phyloP scores from a whole-genome alignment of 1,140 invertebrate genomes.

The Aporrectodea caliginosa region DNA sequence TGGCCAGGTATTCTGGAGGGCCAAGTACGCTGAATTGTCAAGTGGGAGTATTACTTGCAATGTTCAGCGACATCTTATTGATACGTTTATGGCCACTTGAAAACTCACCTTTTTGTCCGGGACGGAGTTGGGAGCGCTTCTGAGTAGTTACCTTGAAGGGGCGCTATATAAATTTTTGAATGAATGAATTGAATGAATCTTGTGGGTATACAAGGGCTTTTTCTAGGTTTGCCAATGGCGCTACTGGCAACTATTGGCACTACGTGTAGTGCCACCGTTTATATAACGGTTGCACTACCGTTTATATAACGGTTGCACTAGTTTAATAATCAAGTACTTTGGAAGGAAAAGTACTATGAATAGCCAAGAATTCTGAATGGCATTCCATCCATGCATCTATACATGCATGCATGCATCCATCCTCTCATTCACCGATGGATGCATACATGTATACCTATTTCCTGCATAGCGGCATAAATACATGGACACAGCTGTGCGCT shows the following conservation, averaged over 20 bases:
- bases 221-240: background rate
- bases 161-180: no score
- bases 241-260: background rate
- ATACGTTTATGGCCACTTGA: no score
- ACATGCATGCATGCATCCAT: background rate
- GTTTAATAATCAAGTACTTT: background rate
- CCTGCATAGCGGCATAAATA: background rate
- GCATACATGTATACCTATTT: background rate
- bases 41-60: no score
- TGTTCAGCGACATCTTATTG: no score
- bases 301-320: background rate
- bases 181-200: no score
- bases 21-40: no score
- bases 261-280: background rate
- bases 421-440: background rate
- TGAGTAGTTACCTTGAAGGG: no score
- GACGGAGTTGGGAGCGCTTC: no score
- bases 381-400: background rate
- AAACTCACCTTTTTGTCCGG: no score
- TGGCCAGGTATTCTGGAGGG: no score
- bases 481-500: background rate
- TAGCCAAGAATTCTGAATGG: background rate
- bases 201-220: background rate
- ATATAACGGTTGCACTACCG: background rate
- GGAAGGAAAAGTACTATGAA: no score